Evolutionary conservation across 2,888 invertebrate species (phyloP).

Genomic region (Sphaeridia pumilis): DNA sequence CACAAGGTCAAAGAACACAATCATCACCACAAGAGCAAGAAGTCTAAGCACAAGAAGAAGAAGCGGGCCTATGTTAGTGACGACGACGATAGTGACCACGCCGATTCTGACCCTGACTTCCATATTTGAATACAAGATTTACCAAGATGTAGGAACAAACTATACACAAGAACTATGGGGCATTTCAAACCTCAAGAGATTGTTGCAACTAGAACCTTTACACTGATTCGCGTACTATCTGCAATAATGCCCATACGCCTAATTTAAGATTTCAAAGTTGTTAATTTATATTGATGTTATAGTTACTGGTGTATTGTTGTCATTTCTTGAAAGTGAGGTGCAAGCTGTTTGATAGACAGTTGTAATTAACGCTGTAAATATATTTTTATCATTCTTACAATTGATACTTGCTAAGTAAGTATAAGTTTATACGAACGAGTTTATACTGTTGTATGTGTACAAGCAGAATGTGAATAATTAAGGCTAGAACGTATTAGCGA

Average conservation of each 20-base stretch:
- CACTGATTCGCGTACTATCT: neutral
- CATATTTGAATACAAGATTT: conserved; percentile 9
- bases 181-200: neutral
- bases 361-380: conserved; percentile 17
- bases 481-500: too few species aligned
- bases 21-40: conserved; percentile 36
- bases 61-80: conserved; percentile 50
- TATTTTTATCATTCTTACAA: neutral
- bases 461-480: neutral
- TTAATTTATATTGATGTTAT: neutral
- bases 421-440: neutral
- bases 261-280: too few species aligned
- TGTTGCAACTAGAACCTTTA: neutral
- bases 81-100: conserved; percentile 46
- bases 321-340: conserved; percentile 6
- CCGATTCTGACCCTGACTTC: conserved; percentile 42
- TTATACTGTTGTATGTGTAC: neutral
- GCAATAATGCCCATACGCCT: neutral
- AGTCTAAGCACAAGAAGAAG: conserved; percentile 44
- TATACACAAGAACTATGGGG: neutral
- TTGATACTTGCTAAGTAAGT: neutral
- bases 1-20: conserved; percentile 27
- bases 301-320: neutral
- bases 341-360: conserved; percentile 9
- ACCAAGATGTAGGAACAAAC: neutral